phyloP scores from a whole-genome alignment of 1,140 invertebrate genomes.

The Batillaria attramentaria region DNA sequence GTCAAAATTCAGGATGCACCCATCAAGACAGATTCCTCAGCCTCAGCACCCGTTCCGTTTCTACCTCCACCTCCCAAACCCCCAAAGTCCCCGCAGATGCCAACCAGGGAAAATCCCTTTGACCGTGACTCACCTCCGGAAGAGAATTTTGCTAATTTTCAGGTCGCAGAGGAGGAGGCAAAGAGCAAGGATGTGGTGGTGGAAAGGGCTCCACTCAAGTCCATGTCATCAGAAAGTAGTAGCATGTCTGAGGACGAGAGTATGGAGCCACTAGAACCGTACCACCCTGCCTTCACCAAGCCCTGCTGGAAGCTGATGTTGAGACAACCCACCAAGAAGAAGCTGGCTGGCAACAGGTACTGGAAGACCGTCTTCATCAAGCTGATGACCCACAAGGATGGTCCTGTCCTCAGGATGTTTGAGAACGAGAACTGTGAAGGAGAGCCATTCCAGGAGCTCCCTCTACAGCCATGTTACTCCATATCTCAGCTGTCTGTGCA shows the following conservation, averaged over 20 bases:
- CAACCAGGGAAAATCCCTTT: constrained; percentile 84
- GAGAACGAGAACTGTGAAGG: constrained; percentile 52
- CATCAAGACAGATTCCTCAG: constrained; percentile 29
- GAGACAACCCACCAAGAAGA: constrained; percentile 97
- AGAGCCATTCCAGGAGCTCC: constrained; percentile 78
- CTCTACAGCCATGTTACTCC: constrained; percentile 92
- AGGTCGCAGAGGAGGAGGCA: constrained; percentile 52
- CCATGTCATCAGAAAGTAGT: constrained; percentile 72
- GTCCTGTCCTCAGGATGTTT: constrained; percentile 56
- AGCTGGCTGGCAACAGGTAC: constrained; percentile 89
- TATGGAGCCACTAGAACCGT: constrained; percentile 93
- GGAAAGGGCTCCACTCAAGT: constrained; percentile 45
- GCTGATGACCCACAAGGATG: constrained; percentile 73
- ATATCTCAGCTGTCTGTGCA: constrained; percentile 84
- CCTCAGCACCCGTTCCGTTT: constrained; percentile 35
- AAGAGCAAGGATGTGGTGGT: constrained; percentile 46
- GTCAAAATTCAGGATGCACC: constrained; percentile 57
- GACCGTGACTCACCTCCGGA: constrained; percentile 77
- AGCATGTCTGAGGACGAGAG: constrained; percentile 94
- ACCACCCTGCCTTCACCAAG: constrained; percentile 83
- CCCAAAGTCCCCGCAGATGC: constrained; percentile 70
- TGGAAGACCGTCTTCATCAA: constrained; percentile 98
- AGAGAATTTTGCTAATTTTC: constrained; percentile 69
- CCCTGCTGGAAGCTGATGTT: constrained; percentile 98
- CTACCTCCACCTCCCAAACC: constrained; percentile 65